Evolutionary conservation across 2,888 invertebrate species (phyloP).

Genomic region (Erebia aethiops): DNA sequence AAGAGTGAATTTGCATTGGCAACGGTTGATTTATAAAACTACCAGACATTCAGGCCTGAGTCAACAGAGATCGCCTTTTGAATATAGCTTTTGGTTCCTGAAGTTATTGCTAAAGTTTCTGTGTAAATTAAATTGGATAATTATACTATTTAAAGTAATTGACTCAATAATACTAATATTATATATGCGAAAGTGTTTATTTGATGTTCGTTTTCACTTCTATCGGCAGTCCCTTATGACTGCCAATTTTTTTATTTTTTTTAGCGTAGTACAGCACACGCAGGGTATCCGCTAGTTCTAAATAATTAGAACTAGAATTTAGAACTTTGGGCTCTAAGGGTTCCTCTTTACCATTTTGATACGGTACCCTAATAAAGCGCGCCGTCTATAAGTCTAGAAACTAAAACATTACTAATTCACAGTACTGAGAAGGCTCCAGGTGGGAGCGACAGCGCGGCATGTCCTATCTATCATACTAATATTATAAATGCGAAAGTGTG

Average conservation of each 20-base stretch:
- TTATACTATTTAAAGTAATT: no score
- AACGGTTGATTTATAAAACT: neutral
- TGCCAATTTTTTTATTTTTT: no score
- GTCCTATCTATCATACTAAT: constrained; percentile 43
- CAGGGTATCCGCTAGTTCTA: no score
- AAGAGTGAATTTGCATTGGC: neutral
- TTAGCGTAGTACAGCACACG: no score
- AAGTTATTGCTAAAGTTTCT: neutral
- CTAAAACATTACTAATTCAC: constrained; percentile 32
- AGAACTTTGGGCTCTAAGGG: no score
- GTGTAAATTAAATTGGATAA: neutral
- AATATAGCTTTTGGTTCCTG: constrained; percentile 15
- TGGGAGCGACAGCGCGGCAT: constrained; percentile 37
- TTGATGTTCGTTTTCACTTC: no score
- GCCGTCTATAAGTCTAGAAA: neutral
- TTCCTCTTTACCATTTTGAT: no score
- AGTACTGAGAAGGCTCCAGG: constrained; percentile 39
- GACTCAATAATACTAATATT: no score
- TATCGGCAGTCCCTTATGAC: no score
- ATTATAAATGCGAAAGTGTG: no score
- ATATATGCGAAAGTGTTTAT: no score
- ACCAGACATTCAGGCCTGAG: constrained; percentile 8
- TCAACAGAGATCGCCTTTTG: constrained; percentile 27
- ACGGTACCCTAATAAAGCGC: neutral
- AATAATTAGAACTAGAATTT: no score